Percentiles rank a stretch among this genome's conserved stretches.
Conservation (phyloP, 2,888 invertebrate genomes). For the Drymonia ruficornis region DNA sequence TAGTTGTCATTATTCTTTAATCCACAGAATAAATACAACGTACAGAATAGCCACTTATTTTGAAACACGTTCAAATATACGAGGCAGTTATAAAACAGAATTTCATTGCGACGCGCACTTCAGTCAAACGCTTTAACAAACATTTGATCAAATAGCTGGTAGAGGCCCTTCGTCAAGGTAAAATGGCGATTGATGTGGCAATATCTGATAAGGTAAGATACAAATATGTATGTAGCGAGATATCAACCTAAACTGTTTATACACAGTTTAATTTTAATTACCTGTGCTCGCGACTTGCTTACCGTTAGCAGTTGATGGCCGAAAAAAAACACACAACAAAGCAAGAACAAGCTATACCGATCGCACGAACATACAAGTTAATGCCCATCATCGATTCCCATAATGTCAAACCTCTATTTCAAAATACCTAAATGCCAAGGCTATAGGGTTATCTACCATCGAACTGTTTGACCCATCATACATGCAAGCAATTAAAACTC, state of each 20-base stretch:
- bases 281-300: no score
- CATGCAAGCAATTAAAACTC: not conserved
- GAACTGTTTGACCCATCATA: not conserved
- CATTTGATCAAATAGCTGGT: not conserved
- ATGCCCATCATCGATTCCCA: not conserved
- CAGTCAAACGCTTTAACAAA: not conserved
- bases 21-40: not conserved
- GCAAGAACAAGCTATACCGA: not conserved
- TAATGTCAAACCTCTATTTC: not conserved
- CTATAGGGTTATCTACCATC: not conserved
- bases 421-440: not conserved
- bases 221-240: not conserved
- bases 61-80: no score
- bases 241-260: not conserved
- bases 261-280: not conserved
- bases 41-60: no score
- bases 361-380: no score
- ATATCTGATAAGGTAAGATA: not conserved
- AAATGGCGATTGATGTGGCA: not conserved
- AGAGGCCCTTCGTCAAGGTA: conserved; percentile 1
- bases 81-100: not conserved
- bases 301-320: no score
- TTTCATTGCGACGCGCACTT: not conserved
- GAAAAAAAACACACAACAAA: no score
- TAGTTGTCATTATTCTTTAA: not conserved